Evolutionary conservation across 2,113 vertebrate genomes (phyloP).

Genomic region (Astatoreochromis straeleni): DNA sequence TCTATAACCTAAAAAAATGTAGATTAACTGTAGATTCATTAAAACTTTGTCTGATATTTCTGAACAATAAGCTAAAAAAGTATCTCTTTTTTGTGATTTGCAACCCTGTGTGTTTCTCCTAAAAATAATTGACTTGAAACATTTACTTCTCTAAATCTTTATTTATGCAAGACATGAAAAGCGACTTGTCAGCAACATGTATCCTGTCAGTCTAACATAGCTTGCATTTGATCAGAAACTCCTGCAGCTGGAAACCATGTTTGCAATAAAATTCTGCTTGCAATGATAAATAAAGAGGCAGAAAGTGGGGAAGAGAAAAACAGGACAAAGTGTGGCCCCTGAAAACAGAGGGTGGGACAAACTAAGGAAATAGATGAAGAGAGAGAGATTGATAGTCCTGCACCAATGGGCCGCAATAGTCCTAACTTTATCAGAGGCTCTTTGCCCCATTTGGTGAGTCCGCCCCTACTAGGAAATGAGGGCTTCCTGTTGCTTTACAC

Average conservation of each 20-base stretch:
- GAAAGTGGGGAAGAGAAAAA: background rate
- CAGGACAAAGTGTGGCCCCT: background rate
- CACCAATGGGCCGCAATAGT: constrained; percentile 20
- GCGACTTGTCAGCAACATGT: background rate
- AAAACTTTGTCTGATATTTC: background rate
- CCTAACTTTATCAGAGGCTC: constrained; percentile 50
- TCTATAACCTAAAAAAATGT: background rate
- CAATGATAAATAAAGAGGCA: background rate
- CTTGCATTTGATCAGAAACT: background rate
- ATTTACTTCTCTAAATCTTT: background rate
- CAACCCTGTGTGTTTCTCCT: background rate
- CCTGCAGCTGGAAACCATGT: background rate
- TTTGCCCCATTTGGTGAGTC: constrained; percentile 58
- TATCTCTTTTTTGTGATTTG: background rate
- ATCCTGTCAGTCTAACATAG: background rate
- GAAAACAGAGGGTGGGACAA: constrained; percentile 8
- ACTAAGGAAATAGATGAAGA: background rate
- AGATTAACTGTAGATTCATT: background rate
- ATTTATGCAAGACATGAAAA: background rate
- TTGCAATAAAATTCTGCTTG: background rate
- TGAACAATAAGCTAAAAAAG: background rate
- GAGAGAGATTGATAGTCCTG: background rate
- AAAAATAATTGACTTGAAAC: rapidly evolving
- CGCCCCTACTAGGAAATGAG: constrained; percentile 72
- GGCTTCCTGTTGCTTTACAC: constrained; percentile 74